A percentile compares a stretch with the other conserved stretches of the same genome.
These are phyloP conservation scores for Staurois parvus DNA, from an alignment of 2,797 vertebrate species.

Conservation along the genomic window DNA sequence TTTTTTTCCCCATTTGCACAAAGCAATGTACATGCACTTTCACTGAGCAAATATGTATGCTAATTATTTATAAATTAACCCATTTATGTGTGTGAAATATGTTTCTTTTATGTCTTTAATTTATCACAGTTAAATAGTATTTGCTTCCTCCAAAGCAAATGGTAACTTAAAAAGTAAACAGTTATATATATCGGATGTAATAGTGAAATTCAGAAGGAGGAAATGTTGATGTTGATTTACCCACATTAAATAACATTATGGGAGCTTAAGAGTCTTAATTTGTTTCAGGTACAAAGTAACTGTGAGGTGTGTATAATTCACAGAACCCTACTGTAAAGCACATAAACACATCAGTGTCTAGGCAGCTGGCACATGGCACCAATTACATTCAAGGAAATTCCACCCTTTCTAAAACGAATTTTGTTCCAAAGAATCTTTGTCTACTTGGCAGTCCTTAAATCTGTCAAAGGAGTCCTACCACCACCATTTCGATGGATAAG, in stretches of 20 bases:
- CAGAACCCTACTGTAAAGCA: constrained; percentile 48
- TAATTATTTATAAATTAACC: too few relatives aligned
- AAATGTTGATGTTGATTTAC: constrained; percentile 50
- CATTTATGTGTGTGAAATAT: not conserved
- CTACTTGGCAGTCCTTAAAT: constrained; percentile 25
- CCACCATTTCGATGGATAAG: constrained; percentile 9
- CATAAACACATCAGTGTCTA: constrained; percentile 51
- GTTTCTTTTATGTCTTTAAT: not conserved
- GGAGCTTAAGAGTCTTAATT: constrained; percentile 44
- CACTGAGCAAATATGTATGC: too few relatives aligned
- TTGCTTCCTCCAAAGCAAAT: not conserved
- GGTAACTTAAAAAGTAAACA: constrained; percentile 1
- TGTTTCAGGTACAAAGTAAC: constrained; percentile 50
- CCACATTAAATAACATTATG: constrained; percentile 49
- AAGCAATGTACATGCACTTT: too few relatives aligned
- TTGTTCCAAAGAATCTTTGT: constrained; percentile 46
- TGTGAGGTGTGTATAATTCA: constrained; percentile 39
- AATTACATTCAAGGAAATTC: constrained; percentile 46
- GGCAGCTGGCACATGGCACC: constrained; percentile 48
- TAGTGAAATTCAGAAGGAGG: constrained; percentile 41
- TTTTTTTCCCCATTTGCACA: too few relatives aligned
- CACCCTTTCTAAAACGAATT: constrained; percentile 35
- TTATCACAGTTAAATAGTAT: not conserved
- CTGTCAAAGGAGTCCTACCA: constrained; percentile 3
- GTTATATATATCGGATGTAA: constrained; percentile 10